A percentile compares a stretch with the other conserved stretches of the same genome.
phyloP scores from a whole-genome alignment of 1,140 invertebrate genomes.

The Schlechtendalia chinensis region DNA sequence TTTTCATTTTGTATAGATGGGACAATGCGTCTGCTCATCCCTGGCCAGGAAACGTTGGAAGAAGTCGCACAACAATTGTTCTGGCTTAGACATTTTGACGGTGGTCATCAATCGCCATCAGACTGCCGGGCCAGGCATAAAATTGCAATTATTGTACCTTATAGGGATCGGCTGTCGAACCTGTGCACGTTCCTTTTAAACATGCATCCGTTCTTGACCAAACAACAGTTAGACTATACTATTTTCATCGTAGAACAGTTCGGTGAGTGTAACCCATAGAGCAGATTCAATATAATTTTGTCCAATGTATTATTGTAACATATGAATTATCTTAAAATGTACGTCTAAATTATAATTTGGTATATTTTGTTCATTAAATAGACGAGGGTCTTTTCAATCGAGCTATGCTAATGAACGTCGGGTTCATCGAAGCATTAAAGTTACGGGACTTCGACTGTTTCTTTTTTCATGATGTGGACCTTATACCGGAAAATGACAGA shows the following conservation, averaged over 20 bases:
- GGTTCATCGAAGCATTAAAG: conserved; percentile 81
- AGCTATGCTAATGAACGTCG: conserved; percentile 93
- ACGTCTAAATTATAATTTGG: neutral
- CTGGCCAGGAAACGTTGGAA: conserved; percentile 40
- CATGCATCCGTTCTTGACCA: conserved; percentile 86
- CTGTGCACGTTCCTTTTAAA: conserved; percentile 80
- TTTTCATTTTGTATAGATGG: conserved; percentile 51
- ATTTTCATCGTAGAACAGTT: conserved; percentile 94
- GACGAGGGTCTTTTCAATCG: conserved; percentile 79
- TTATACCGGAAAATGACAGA: conserved; percentile 86
- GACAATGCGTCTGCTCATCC: conserved; percentile 51
- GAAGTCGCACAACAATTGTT: conserved; percentile 48
- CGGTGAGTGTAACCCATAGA: too few relatives aligned
- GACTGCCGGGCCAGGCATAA: conserved; percentile 72
- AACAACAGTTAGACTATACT: conserved; percentile 87
- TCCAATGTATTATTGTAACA: too few relatives aligned
- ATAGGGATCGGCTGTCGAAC: conserved; percentile 80
- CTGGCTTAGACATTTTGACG: conserved; percentile 59
- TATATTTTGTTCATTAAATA: conserved; percentile 53
- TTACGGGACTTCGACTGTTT: conserved; percentile 81
- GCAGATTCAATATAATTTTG: too few relatives aligned
- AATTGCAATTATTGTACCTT: conserved; percentile 88
- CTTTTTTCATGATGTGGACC: conserved; percentile 94
- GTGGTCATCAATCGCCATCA: conserved; percentile 74
- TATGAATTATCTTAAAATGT: too few relatives aligned